Evolutionary conservation across 2,113 vertebrate species (phyloP), one percentile per base, ranked within the genome.

Genomic region (Tapirus terrestris): DNA sequence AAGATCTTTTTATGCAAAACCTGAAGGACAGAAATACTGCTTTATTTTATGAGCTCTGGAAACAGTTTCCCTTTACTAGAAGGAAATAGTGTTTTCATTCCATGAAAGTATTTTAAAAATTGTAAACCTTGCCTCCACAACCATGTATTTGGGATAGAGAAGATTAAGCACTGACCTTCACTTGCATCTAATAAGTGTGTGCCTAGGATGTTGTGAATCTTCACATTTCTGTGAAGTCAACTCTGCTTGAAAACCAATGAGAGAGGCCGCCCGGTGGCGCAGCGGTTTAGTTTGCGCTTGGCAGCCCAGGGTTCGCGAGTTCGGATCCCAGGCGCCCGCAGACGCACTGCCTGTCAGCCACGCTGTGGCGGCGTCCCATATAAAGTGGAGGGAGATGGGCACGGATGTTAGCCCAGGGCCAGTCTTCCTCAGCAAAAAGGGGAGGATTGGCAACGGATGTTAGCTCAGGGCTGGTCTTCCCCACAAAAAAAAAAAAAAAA

Each of bases 11-110:
- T 95, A 93, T 85, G 85, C 93, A 72, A 89, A 97, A 86, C 65
- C 29, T 65, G 23, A 73, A 45, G 29, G 43, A 73, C 82, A 91
- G 79, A 88, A 95, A 94, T 85, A 92, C 72, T 86, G 33, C 36
- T 90, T 95, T 97, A 75, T 93, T 97, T 95, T 93, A 94, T 90
- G 43, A 94, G 43, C 20, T 75, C 68, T 96, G 79, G 67, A 95
- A 95, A 65, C 18, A 56, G 20, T 94, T 94, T 93, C 43, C 27
- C 93, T 93, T 96, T 91, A 65, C 72, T 96, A 89, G 39, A 82
- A 89, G 85, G 67, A 97, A 96, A 94, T 12, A 8, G 17, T 77
- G 36, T 93, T 96, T 96, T 94, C 8, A 39, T 82, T 92, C 27
- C 11, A 23, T 63, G 20, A 80, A 96, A 96, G 79, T 85, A 91